These are phyloP conservation scores for Apolygus lucorum DNA, from an alignment of 1,140 invertebrate genomes.

Conservation along the genomic window DNA sequence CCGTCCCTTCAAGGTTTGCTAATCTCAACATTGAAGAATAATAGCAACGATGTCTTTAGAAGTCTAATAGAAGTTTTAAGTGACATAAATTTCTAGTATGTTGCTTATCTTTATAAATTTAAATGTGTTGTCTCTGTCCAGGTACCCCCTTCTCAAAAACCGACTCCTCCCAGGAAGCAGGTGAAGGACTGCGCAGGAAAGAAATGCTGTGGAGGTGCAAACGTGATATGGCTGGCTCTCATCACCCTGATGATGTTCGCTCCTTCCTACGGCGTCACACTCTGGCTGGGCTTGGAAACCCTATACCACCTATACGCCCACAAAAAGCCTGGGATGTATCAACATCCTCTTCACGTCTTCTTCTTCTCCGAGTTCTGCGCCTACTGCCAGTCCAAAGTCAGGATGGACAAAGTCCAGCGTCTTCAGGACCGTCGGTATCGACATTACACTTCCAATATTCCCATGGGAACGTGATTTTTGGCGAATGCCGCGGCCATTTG, in stretches of 20 bases:
- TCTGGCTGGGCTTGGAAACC: background rate
- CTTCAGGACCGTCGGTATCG: background rate
- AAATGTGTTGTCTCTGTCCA: too few relatives aligned
- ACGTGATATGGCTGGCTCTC: background rate
- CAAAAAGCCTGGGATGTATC: background rate
- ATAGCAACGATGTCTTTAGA: too few relatives aligned
- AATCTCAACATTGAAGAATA: too few relatives aligned
- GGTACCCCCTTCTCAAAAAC: too few relatives aligned
- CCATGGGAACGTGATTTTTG: background rate
- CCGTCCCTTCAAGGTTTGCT: too few relatives aligned
- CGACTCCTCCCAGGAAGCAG: too few relatives aligned
- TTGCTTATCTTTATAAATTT: too few relatives aligned
- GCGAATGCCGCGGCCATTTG: too few relatives aligned
- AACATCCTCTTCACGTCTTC: background rate
- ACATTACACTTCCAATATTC: background rate
- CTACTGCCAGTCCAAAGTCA: background rate
- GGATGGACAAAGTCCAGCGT: background rate
- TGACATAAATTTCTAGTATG: too few relatives aligned
- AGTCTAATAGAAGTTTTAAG: too few relatives aligned
- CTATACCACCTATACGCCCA: background rate
- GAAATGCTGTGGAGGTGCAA: background rate
- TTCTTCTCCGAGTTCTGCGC: background rate
- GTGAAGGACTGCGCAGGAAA: too few relatives aligned
- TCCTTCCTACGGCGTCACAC: background rate
- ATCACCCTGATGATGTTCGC: background rate